A percentile compares a stretch with the other conserved stretches of the same genome.
These are phyloP conservation scores for Chaetodon trifascialis DNA, from an alignment of 2,113 vertebrate genomes.

Conservation along the genomic window DNA sequence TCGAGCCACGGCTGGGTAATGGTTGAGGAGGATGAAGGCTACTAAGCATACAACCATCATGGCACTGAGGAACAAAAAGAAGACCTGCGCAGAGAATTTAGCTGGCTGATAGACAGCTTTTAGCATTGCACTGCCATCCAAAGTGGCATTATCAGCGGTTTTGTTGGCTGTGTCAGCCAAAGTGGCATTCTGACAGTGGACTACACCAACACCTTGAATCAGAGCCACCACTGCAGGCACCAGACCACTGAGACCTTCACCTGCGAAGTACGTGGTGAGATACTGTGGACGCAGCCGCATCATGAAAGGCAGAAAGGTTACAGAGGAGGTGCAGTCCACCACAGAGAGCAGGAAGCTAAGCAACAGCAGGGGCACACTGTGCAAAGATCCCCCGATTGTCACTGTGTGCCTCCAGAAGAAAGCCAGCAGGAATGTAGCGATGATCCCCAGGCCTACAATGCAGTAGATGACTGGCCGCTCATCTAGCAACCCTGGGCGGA, in stretches of 20 bases:
- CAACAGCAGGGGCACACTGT: slow-evolving; percentile 84
- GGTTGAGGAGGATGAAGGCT: slow-evolving; percentile 86
- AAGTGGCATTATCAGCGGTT: slow-evolving; percentile 54
- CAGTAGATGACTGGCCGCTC: slow-evolving; percentile 84
- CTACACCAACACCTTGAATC: slow-evolving; percentile 85
- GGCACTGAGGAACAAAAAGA: slow-evolving; percentile 86
- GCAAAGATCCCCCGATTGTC: slow-evolving; percentile 58
- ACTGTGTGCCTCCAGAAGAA: slow-evolving; percentile 85
- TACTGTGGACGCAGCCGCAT: slow-evolving; percentile 83
- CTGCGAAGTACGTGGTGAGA: slow-evolving; percentile 87
- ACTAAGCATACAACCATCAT: slow-evolving; percentile 86
- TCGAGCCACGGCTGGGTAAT: slow-evolving; percentile 79
- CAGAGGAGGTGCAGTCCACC: slow-evolving; percentile 91
- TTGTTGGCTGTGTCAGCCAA: slow-evolving; percentile 26
- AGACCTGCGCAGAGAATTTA: slow-evolving; percentile 84
- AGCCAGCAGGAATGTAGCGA: slow-evolving; percentile 86
- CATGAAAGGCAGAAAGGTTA: slow-evolving; percentile 91
- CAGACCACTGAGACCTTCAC: slow-evolving; percentile 89
- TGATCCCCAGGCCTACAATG: slow-evolving; percentile 80
- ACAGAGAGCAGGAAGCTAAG: slow-evolving; percentile 87
- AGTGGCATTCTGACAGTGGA: slow-evolving; percentile 81
- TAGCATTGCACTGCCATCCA: slow-evolving; percentile 47
- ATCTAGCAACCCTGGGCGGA: slow-evolving; percentile 79
- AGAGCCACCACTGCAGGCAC: slow-evolving; percentile 86
- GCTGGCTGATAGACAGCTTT: slow-evolving; percentile 81